These are phyloP conservation scores for Lethenteron reissneri DNA, from an alignment of 2,113 vertebrate species.

Conservation along the genomic window DNA sequence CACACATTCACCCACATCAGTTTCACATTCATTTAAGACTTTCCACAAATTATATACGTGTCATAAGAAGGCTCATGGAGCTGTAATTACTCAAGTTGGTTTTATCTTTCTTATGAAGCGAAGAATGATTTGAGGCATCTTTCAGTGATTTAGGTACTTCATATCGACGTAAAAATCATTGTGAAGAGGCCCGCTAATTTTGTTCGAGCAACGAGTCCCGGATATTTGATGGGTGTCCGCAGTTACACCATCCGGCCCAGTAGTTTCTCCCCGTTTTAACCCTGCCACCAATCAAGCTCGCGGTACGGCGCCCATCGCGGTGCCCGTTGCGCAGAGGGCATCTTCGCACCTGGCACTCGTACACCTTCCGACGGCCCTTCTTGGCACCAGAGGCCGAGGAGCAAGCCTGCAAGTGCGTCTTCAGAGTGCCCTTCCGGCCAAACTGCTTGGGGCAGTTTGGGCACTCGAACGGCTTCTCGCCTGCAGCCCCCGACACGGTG, in stretches of 20 bases:
- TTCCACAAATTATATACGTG: no score
- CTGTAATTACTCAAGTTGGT: no score
- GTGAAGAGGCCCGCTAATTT: background rate
- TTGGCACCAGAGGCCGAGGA: conserved; percentile 83
- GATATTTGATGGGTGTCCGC: background rate
- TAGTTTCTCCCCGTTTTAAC: background rate
- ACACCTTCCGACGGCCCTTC: conserved; percentile 90
- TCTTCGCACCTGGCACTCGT: conserved; percentile 81
- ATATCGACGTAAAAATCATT: background rate
- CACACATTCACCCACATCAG: no score
- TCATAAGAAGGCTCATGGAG: no score
- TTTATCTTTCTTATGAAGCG: no score
- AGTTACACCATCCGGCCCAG: no score
- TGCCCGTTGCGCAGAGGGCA: background rate
- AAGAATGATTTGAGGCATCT: no score
- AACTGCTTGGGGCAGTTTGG: conserved; percentile 87
- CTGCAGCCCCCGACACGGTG: conserved; percentile 21
- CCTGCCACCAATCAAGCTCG: background rate
- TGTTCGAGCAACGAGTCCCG: background rate
- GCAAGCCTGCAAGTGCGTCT: conserved; percentile 86
- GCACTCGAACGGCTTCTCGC: conserved; percentile 94
- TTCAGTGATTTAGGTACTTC: no score
- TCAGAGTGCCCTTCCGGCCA: conserved; percentile 82
- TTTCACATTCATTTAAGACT: no score
- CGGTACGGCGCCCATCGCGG: background rate